Evolutionary conservation across 2,888 invertebrate species (phyloP).

Genomic region (Agrochola lota): DNA sequence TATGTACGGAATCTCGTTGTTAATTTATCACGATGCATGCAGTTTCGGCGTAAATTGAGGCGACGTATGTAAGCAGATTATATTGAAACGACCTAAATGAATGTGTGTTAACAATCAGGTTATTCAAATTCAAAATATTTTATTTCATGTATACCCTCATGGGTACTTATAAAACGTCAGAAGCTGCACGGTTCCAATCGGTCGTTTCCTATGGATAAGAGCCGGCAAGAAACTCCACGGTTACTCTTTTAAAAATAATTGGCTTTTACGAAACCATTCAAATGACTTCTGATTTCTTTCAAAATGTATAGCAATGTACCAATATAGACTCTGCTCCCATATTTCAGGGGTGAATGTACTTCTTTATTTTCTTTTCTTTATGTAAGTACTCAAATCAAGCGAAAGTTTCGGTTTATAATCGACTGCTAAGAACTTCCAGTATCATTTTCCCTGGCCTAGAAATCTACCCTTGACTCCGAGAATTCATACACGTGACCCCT

Average conservation of each 20-base stretch:
- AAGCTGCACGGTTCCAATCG: too few relatives aligned
- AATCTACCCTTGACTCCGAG: neutral
- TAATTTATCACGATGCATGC: constrained; percentile 2
- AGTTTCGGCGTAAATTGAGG: neutral
- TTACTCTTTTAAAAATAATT: too few relatives aligned
- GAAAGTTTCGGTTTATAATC: neutral
- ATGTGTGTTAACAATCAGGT: neutral
- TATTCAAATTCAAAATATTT: too few relatives aligned
- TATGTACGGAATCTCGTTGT: neutral
- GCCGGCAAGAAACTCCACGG: too few relatives aligned
- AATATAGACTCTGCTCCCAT: neutral
- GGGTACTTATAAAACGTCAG: too few relatives aligned
- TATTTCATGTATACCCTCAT: too few relatives aligned
- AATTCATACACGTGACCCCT: neutral
- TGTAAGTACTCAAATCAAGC: neutral
- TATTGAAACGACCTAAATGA: too few relatives aligned
- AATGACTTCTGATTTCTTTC: neutral
- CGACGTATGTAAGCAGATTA: neutral
- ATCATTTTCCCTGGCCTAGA: neutral
- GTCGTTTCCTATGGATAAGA: too few relatives aligned
- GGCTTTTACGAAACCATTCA: neutral
- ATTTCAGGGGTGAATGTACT: neutral
- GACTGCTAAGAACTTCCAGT: neutral
- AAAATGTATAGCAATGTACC: neutral
- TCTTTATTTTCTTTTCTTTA: neutral